These are phyloP conservation scores for Eufriesea mexicana DNA, from an alignment of 1,140 invertebrate genomes.

Conservation along the genomic window DNA sequence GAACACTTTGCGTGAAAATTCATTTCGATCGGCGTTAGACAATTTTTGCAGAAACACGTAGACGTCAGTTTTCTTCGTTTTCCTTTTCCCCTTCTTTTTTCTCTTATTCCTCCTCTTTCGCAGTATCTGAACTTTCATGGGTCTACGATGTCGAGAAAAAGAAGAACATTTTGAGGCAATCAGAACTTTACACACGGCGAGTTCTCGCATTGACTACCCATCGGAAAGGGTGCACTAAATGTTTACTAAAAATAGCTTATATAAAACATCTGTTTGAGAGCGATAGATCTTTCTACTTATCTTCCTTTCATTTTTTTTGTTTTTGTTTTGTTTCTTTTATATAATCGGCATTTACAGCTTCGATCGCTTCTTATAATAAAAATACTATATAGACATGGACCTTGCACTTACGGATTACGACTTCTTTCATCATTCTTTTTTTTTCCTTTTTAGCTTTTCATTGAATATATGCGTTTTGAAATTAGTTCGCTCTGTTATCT, in stretches of 20 bases:
- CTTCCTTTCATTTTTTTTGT: background rate
- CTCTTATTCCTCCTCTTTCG: background rate
- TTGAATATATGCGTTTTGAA: conserved; percentile 24
- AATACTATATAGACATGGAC: conserved; percentile 48
- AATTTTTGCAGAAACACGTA: background rate
- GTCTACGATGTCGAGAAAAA: conserved; percentile 13
- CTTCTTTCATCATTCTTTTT: background rate
- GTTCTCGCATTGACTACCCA: conserved; percentile 65
- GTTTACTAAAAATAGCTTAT: conserved; percentile 45
- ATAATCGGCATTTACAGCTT: conserved; percentile 36
- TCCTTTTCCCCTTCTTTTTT: background rate
- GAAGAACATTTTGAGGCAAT: conserved; percentile 8
- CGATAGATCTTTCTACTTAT: conserved; percentile 23
- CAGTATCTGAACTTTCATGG: background rate
- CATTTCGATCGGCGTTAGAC: background rate
- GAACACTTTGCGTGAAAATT: conserved; percentile 26
- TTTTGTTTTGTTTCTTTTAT: conserved; percentile 9
- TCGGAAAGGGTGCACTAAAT: conserved; percentile 57
- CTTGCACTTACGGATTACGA: conserved; percentile 33
- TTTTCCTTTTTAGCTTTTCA: background rate
- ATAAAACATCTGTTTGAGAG: conserved; percentile 35
- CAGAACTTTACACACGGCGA: background rate
- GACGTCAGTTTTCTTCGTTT: conserved; percentile 2
- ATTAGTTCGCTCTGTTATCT: conserved; percentile 15
- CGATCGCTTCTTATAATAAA: conserved; percentile 43